Base-by-base conservation (phyloP, 2,888 invertebrate genomes). In the Lacanobia oleracea region DNA sequence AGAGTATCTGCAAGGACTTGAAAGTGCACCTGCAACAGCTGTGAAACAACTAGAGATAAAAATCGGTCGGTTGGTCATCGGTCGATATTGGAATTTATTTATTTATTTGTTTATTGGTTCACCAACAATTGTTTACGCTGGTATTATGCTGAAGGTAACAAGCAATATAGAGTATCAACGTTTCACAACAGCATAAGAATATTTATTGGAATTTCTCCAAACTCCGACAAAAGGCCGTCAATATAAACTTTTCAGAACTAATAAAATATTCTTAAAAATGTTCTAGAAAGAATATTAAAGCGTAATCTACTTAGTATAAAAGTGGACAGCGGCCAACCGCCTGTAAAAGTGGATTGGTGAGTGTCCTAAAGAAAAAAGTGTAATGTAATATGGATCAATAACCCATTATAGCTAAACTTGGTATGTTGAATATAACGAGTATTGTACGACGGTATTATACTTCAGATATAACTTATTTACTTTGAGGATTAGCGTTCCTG, bases 341-440 rank as follows among this genome's bases (percentile, higher is more conserved):
- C 43, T 62, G 56, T 48, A 51, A 66, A 72, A 70, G 66, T 60
- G 64, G 18, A 77, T 65, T 68, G 59, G 56, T 54, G 23, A 56
- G 40, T 54, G 61, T 16, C 14, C 51, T 40, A 40, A 70, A 57
- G 48, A 77, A 84, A 81, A 84, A 68, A 70, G 50, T 77, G 62
- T 66, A 61, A 64, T 67, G 53, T 81, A 66, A 84, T 67, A 82
- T 51, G 69, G 73, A 84, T 84, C 85, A 84, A 82, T 82, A 82
- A 71, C 70, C 61, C 78, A 85, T 82, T 81, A 82, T 16, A 54
- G 43, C 56, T 23, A 66, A 77, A 84, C 16, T 72, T 67, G 43
- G 62, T 66, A 53, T 64, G 61, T 67, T 62, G 70, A 75, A 81
- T 75, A 64, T 83, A 45, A 66, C 43, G 21, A 56, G 27, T 50